Percentiles rank a stretch among this genome's conserved stretches.
These are phyloP conservation scores for Amyelois transitella DNA, from an alignment of 1,140 invertebrate genomes.

Conservation along the genomic window DNA sequence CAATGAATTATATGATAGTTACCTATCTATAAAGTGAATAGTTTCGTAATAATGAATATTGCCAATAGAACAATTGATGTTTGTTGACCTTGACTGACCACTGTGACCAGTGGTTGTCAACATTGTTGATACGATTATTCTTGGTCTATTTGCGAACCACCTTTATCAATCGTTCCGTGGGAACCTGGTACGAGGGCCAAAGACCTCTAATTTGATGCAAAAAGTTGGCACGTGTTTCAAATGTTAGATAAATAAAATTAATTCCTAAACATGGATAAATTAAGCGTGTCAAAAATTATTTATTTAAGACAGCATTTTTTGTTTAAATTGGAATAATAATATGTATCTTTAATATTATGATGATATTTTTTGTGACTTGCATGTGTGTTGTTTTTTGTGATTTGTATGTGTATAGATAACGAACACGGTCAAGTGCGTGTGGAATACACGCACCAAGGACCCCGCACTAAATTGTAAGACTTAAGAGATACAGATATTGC, in stretches of 20 bases:
- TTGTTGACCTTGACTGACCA: constrained; percentile 28
- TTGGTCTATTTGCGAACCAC: not conserved
- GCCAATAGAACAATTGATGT: constrained; percentile 24
- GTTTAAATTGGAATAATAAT: too few relatives aligned
- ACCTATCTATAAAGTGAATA: constrained; percentile 19
- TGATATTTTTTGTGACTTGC: too few relatives aligned
- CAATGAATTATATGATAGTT: not conserved
- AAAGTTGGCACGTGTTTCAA: not conserved
- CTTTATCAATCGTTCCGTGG: not conserved
- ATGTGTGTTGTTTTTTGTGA: too few relatives aligned
- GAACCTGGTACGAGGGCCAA: not conserved
- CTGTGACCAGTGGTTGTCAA: constrained; percentile 8
- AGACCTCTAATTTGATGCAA: not conserved
- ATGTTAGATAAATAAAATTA: not conserved
- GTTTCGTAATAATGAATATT: constrained; percentile 49
- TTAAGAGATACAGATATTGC: too few relatives aligned
- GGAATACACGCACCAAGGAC: too few relatives aligned
- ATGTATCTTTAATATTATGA: too few relatives aligned
- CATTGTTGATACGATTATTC: constrained; percentile 1
- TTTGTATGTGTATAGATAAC: too few relatives aligned
- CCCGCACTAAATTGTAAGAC: too few relatives aligned
- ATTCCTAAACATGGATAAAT: not conserved
- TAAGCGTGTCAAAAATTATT: too few relatives aligned
- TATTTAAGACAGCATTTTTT: too few relatives aligned
- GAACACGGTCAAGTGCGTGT: too few relatives aligned